Base-by-base conservation (phyloP, 2,113 vertebrate genomes). In the Mungos mungo region DNA sequence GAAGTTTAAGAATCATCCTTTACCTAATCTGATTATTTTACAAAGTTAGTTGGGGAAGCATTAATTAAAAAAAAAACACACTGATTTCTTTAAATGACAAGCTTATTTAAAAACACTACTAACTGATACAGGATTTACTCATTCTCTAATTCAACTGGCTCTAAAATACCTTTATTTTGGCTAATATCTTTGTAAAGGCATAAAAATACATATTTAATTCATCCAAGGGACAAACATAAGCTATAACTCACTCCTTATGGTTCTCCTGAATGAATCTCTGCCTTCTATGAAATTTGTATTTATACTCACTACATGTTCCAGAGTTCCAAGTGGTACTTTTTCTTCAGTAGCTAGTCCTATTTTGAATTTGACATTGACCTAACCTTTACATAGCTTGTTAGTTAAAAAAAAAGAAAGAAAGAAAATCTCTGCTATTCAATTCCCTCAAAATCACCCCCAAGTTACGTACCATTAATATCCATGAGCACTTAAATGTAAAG, bases 71-170 rank as follows among this genome's bases (percentile, higher is more conserved):
- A 50, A 50, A 38, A 97, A 96, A 95, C 13, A 57, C 7, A 66
- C 38, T 74, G 41, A 27, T 90, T 94, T 98, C 96, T 98, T 47
- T 57, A 98, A 97, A 71, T 81, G 29, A 68, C 52, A 94, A 71
- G 27, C 72, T 88, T 83, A 38, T 72, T 97, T 80, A 71, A 95
- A 98, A 96, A 86, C 91, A 96, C 47, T 31, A 52, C 72, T 81
- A 95, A 18, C 9, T 80, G 93, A 96, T 41, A 52, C 12, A 94
- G 13, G 38, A 96, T 86, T 97, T 94, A 66, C 69, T 84, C n/a
- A 29, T 91, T 96, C 97, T 95, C 66, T 66, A 97, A 87, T n/a
- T 35, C 29, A 96, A n/a, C 18, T 88, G 63, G 23, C 1, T 95
- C 1, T 80, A 81, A 92, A 65, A 27, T 15, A 69, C 47, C 90